Conservation (phyloP, 2,113 vertebrate species). For the Rhynchomys soricoides region DNA sequence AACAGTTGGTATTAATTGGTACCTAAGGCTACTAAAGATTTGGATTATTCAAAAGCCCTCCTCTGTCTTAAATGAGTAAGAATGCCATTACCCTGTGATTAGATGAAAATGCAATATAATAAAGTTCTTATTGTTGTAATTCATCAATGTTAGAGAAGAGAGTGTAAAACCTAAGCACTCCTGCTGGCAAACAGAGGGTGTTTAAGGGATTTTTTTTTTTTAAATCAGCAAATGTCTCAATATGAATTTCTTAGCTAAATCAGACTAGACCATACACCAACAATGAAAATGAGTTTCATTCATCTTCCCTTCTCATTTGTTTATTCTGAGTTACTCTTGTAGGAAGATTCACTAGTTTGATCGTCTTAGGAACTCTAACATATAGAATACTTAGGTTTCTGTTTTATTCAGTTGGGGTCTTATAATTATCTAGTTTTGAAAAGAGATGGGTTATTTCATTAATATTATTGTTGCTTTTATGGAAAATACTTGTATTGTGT, state of each 20-base stretch:
- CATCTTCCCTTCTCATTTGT: rapidly evolving
- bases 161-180: background rate
- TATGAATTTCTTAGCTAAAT: background rate
- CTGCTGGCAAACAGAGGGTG: background rate
- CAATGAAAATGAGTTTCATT: background rate
- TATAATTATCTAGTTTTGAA: background rate
- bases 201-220: background rate
- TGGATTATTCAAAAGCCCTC: background rate
- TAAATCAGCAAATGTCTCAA: background rate
- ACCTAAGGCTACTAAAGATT: background rate
- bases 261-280: background rate
- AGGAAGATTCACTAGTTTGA: background rate
- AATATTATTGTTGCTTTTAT: background rate
- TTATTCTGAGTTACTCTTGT: background rate
- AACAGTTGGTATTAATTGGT: background rate
- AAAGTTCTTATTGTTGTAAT: background rate
- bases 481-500: background rate
- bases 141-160: background rate
- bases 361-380: background rate
- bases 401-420: background rate
- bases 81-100: background rate
- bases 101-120: background rate
- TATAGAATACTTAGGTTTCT: background rate
- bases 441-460: background rate
- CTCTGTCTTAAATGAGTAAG: background rate